These are phyloP conservation scores for Drosophila sulfurigaster DNA, from an alignment of 1,140 invertebrate species.

Conservation along the genomic window DNA sequence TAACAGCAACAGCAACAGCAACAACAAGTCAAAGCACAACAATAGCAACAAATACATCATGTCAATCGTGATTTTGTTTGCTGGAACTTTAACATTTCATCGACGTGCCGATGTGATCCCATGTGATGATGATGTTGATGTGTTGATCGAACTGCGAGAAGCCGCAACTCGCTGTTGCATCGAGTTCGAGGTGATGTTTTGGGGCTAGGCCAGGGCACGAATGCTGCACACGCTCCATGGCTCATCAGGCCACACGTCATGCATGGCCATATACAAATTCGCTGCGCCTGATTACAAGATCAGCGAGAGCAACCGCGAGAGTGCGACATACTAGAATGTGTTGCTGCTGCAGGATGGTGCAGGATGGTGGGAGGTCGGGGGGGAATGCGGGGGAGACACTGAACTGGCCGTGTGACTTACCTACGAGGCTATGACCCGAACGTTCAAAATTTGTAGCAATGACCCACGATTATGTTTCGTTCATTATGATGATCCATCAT, in stretches of 20 bases:
- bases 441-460: slow-evolving; percentile 83
- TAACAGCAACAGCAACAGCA: slow-evolving; percentile 15
- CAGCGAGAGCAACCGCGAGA: slow-evolving; percentile 28
- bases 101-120: slow-evolving; percentile 72
- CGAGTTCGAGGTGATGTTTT: slow-evolving; percentile 32
- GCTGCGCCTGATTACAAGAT: slow-evolving; percentile 79
- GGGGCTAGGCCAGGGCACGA: slow-evolving; percentile 40
- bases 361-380: not conserved
- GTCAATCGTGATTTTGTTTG: slow-evolving; percentile 83
- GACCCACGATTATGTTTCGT: slow-evolving; percentile 51
- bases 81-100: slow-evolving; percentile 83
- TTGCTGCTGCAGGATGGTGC: too few relatives aligned
- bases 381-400: not conserved
- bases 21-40: slow-evolving; percentile 4
- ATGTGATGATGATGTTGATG: slow-evolving; percentile 57
- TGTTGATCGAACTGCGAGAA: slow-evolving; percentile 39
- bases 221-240: slow-evolving; percentile 51
- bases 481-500: slow-evolving; percentile 57
- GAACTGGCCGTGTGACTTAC: slow-evolving; percentile 64
- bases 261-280: slow-evolving; percentile 83
- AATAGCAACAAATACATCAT: slow-evolving; percentile 65
- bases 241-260: slow-evolving; percentile 78
- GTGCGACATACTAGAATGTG: slow-evolving; percentile 11
- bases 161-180: not conserved
- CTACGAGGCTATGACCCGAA: slow-evolving; percentile 70